Percentiles rank a stretch among this genome's conserved stretches.
These are phyloP conservation scores for Sphaerophoria taeniata DNA, from an alignment of 2,888 invertebrate genomes.

Conservation along the genomic window DNA sequence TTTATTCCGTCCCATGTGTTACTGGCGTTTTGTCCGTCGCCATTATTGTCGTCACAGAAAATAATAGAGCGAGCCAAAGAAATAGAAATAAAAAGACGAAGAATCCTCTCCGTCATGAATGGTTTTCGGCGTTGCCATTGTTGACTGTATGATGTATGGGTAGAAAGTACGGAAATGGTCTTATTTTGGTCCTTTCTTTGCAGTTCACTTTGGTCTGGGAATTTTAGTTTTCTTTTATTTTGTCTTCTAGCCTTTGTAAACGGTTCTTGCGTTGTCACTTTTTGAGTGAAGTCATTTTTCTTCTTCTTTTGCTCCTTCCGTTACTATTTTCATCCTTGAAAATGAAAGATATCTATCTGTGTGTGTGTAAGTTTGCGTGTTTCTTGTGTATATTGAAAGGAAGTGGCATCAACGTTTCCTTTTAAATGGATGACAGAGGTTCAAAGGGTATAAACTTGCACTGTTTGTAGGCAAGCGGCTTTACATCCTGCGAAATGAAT, in stretches of 20 bases:
- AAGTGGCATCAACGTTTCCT: constrained; percentile 15
- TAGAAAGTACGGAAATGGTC: constrained; percentile 58
- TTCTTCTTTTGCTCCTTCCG: constrained; percentile 12
- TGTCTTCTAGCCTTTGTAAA: constrained; percentile 34
- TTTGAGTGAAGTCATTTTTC: constrained; percentile 60
- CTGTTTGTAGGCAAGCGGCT: constrained; percentile 31
- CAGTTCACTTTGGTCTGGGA: constrained; percentile 34
- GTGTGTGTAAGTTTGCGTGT: neutral
- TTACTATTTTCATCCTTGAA: neutral
- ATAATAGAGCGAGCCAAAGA: constrained; percentile 1
- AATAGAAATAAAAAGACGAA: neutral
- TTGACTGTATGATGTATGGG: constrained; percentile 62
- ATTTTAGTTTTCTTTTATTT: constrained; percentile 32
- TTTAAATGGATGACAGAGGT: constrained; percentile 50
- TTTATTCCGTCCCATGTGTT: constrained; percentile 32
- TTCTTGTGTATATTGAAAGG: neutral
- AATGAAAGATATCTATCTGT: neutral
- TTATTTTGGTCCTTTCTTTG: constrained; percentile 40
- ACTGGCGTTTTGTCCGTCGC: neutral
- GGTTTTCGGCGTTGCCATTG: constrained; percentile 49
- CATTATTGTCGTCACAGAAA: constrained; percentile 18
- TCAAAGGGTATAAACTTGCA: constrained; percentile 30
- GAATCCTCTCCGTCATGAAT: constrained; percentile 11
- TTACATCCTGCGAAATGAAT: constrained; percentile 10
- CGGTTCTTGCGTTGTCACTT: constrained; percentile 61